A percentile compares a stretch with the other conserved stretches of the same genome.
Conservation (phyloP, 2,888 invertebrate species). For the Pachliopta kotzebuea region DNA sequence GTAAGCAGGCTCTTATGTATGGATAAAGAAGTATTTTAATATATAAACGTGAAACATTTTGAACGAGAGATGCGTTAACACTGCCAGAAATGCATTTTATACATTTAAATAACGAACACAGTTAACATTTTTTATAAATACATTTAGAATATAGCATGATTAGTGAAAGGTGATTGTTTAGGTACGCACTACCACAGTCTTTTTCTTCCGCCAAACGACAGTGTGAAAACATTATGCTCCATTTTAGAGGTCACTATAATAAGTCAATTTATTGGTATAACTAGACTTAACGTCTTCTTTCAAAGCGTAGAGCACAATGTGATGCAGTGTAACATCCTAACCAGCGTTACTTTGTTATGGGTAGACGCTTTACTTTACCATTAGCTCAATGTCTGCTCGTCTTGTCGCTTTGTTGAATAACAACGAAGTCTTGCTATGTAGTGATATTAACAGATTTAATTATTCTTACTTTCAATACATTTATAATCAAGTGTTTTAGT, state of each 20-base stretch:
- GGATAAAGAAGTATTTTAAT: constrained; percentile 41
- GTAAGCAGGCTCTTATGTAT: constrained; percentile 66
- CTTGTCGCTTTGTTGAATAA: constrained; percentile 3
- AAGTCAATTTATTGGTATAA: too few relatives aligned
- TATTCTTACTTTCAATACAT: constrained; percentile 20
- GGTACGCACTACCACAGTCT: too few relatives aligned
- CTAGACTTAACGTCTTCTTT: too few relatives aligned
- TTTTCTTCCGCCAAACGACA: too few relatives aligned
- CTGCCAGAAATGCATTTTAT: constrained; percentile 69
- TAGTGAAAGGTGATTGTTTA: too few relatives aligned
- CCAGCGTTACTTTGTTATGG: too few relatives aligned
- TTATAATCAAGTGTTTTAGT: constrained; percentile 18
- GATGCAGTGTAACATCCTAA: too few relatives aligned
- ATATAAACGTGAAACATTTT: constrained; percentile 46
- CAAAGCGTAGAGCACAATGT: too few relatives aligned
- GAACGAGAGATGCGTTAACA: constrained; percentile 37
- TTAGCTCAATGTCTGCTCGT: too few relatives aligned
- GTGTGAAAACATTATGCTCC: too few relatives aligned
- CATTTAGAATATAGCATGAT: constrained; percentile 29
- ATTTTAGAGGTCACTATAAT: too few relatives aligned
- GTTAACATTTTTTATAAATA: constrained; percentile 32
- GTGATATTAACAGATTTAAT: constrained; percentile 26
- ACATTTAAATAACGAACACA: constrained; percentile 31
- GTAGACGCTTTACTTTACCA: too few relatives aligned
- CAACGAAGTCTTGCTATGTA: constrained; percentile 33